A percentile compares a stretch with the other conserved stretches of the same genome.
phyloP scores from a whole-genome alignment of 2,888 invertebrate species.

The Zeuzera pyrina region DNA sequence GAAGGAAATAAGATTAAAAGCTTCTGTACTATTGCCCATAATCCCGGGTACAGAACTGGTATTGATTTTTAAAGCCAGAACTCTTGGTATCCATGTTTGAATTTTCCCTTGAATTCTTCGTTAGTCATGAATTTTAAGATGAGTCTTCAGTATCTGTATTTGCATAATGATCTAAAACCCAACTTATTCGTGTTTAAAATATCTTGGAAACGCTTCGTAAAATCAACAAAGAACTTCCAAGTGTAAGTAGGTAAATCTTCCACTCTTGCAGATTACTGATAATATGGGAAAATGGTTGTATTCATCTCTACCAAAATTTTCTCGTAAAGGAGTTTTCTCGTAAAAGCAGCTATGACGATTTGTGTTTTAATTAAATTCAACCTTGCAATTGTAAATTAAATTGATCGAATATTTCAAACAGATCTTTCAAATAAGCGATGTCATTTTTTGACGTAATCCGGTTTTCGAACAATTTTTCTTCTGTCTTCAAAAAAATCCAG shows the following conservation, averaged over 20 bases:
- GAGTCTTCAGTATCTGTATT: too few species aligned
- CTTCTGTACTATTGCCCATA: slow-evolving; percentile 71
- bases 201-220: not conserved
- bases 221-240: not conserved
- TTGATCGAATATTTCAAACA: slow-evolving; percentile 26
- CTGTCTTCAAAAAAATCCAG: not conserved
- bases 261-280: not conserved
- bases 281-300: not conserved
- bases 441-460: not conserved
- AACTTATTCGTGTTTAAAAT: slow-evolving; percentile 1
- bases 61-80: not conserved
- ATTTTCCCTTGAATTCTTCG: not conserved
- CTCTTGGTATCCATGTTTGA: not conserved
- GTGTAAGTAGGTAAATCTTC: not conserved
- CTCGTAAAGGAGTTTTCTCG: not conserved
- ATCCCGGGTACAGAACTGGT: not conserved
- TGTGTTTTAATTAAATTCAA: too few species aligned
- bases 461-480: not conserved
- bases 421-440: not conserved
- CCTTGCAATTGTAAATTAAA: not conserved
- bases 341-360: not conserved
- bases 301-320: not conserved
- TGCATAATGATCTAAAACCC: too few species aligned
- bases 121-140: too few species aligned
- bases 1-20: not conserved